These are phyloP conservation scores for Akabosia matsudoensis DNA, from an alignment of 1,140 invertebrate genomes.

Conservation along the genomic window DNA sequence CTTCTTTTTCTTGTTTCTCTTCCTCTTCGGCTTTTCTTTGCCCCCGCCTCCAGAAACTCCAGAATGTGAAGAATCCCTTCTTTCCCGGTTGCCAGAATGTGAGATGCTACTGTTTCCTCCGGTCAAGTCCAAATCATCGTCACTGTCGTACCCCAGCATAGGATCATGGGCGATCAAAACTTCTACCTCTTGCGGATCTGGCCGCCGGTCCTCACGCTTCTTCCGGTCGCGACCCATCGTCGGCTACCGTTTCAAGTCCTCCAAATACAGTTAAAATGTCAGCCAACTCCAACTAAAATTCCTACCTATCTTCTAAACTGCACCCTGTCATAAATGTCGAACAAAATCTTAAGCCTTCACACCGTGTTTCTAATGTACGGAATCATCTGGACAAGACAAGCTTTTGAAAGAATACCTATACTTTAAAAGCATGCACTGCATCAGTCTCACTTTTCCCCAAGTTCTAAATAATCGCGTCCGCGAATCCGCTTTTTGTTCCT, in stretches of 20 bases:
- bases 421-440: too few relatives aligned
- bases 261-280: background rate
- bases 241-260: background rate
- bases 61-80: background rate
- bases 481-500: too few relatives aligned
- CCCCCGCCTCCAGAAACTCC: background rate
- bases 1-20: conserved; percentile 7
- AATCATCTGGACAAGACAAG: too few relatives aligned
- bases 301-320: too few relatives aligned
- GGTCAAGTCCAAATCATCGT: background rate
- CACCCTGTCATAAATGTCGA: too few relatives aligned
- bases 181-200: background rate
- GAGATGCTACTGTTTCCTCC: background rate
- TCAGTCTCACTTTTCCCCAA: too few relatives aligned
- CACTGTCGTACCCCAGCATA: background rate
- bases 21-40: background rate
- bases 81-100: background rate
- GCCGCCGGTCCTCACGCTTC: background rate
- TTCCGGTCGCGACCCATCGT: background rate
- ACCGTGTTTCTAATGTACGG: too few relatives aligned
- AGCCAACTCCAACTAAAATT: too few relatives aligned
- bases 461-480: too few relatives aligned
- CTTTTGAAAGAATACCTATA: too few relatives aligned
- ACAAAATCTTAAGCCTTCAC: too few relatives aligned
- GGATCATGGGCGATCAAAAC: background rate